Percentiles rank a stretch among this genome's conserved stretches.
Evolutionary conservation across 2,113 vertebrate genomes (phyloP).

Genomic region (Archilochus colubris): DNA sequence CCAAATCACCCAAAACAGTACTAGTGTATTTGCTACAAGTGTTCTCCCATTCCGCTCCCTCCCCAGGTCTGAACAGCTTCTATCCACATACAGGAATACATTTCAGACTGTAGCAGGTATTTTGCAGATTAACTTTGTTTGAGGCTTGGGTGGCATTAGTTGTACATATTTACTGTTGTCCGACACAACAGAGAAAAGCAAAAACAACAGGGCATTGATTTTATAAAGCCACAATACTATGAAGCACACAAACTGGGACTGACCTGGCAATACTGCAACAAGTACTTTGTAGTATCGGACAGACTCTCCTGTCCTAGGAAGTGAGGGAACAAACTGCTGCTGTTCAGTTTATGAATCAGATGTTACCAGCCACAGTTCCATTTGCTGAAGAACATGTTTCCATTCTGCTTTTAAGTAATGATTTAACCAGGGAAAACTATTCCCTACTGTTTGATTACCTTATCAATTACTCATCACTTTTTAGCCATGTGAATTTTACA

Average conservation of each 20-base stretch:
- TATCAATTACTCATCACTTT: neutral
- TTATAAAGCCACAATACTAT: neutral
- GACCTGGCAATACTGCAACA: neutral
- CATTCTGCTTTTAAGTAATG: neutral
- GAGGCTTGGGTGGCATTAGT: neutral
- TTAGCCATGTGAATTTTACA: neutral
- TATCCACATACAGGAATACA: neutral
- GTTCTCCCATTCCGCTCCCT: neutral
- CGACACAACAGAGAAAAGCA: neutral
- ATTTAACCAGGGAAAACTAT: neutral
- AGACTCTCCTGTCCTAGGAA: neutral
- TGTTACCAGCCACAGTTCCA: neutral
- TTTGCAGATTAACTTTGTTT: neutral
- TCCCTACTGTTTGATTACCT: neutral
- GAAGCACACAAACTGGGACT: neutral
- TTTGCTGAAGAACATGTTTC: neutral
- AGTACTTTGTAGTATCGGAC: neutral
- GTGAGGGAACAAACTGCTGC: neutral
- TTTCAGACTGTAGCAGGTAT: neutral
- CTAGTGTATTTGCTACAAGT: neutral
- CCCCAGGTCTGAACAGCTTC: neutral
- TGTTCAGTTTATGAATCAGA: neutral
- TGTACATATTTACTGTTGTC: neutral
- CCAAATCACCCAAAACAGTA: accelerated
- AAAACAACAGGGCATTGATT: neutral